Percentiles rank a stretch among this genome's conserved stretches.
Evolutionary conservation across 2,888 invertebrate genomes (phyloP).

Genomic region (Macroteleia sp.): DNA sequence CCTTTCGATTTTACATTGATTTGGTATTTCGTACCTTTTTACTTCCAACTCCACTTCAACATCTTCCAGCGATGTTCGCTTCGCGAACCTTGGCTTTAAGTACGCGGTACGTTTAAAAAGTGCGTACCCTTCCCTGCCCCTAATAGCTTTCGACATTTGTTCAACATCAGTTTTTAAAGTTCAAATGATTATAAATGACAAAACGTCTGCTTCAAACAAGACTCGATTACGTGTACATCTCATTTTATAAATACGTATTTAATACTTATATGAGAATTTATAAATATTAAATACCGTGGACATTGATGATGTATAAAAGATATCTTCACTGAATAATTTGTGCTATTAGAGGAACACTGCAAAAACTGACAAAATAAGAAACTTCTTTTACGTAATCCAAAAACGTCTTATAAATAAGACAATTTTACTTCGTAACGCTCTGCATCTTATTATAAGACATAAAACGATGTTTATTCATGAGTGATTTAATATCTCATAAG

Average conservation of each 20-base stretch:
- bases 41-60: background rate
- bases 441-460: constrained; percentile 47
- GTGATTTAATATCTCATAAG: constrained; percentile 8
- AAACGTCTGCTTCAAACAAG: background rate
- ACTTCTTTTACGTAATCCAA: background rate
- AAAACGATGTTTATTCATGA: background rate
- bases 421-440: background rate
- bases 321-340: background rate
- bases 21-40: constrained; percentile 33
- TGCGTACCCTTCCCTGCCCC: constrained; percentile 22
- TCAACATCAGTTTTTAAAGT: background rate
- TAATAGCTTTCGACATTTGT: constrained; percentile 9
- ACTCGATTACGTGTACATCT: background rate
- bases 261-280: constrained; percentile 16
- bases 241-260: too few species aligned
- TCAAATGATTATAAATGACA: background rate
- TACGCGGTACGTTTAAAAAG: constrained; percentile 30
- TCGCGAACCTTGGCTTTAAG: constrained; percentile 48
- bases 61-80: constrained; percentile 17
- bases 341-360: constrained; percentile 38
- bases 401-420: constrained; percentile 24
- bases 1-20: constrained; percentile 35
- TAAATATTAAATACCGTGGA: constrained; percentile 29
- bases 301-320: background rate
- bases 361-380: constrained; percentile 24